Percentiles rank a stretch among this genome's conserved stretches.
These are phyloP conservation scores for Orthosia gracilis DNA, from an alignment of 2,888 invertebrate genomes.

Conservation along the genomic window DNA sequence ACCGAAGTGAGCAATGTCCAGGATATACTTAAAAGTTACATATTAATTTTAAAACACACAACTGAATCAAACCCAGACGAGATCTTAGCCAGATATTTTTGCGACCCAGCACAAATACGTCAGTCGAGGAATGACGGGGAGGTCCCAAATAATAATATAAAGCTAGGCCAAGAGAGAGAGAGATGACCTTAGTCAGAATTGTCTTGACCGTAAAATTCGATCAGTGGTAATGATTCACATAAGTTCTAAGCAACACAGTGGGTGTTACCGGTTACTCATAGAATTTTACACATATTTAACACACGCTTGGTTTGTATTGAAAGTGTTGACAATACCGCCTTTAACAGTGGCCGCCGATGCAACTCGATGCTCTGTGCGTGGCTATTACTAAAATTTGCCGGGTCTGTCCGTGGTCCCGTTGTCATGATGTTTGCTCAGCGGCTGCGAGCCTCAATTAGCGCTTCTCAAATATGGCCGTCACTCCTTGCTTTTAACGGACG, in stretches of 20 bases:
- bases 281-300: too few species aligned
- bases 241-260: too few species aligned
- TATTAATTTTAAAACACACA: too few species aligned
- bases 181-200: not conserved
- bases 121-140: not conserved
- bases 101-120: not conserved
- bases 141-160: not conserved
- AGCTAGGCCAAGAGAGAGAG: not conserved
- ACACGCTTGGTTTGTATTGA: not conserved
- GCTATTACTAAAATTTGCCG: conserved; percentile 47
- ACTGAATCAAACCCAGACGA: too few species aligned
- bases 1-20: too few species aligned
- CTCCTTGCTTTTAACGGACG: conserved; percentile 65
- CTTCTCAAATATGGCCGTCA: conserved; percentile 75
- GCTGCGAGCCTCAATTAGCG: conserved; percentile 76
- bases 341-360: not conserved
- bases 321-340: not conserved
- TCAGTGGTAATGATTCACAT: too few species aligned
- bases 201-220: not conserved
- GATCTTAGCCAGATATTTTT: not conserved
- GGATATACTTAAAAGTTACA: too few species aligned
- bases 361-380: not conserved
- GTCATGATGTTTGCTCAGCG: conserved; percentile 69
- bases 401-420: conserved; percentile 39
- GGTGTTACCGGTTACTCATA: too few species aligned